Evolutionary conservation across 2,888 invertebrate species (phyloP).

Genomic region (Leucoptera coffeella): DNA sequence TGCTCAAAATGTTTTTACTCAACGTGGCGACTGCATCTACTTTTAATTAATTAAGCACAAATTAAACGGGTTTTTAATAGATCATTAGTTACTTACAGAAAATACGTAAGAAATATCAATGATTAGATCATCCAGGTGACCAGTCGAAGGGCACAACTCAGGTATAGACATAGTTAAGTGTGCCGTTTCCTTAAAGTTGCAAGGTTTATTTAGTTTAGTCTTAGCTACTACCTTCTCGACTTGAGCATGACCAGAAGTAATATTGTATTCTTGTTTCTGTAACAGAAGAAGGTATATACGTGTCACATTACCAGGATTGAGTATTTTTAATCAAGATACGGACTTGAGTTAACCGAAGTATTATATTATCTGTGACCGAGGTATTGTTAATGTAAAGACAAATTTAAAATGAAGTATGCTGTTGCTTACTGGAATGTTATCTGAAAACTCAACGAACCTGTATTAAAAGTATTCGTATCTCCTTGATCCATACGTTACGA

Average conservation of each 20-base stretch:
- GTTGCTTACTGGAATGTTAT: no score
- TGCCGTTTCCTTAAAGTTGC: conserved; percentile 14
- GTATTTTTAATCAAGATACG: conserved; percentile 5
- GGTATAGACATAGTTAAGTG: conserved; percentile 37
- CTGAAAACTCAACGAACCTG: no score
- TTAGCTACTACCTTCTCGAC: conserved; percentile 17
- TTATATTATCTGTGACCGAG: neutral
- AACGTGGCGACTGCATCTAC: no score
- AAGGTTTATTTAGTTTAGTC: conserved; percentile 15
- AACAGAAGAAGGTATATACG: conserved; percentile 9
- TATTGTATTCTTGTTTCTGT: conserved; percentile 25
- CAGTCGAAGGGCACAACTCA: conserved; percentile 20
- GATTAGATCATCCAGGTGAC: conserved; percentile 18
- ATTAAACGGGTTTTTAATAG: no score
- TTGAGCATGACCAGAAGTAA: conserved; percentile 20
- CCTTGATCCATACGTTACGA: no score
- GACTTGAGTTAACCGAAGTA: conserved; percentile 22
- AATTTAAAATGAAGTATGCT: no score
- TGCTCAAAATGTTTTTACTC: no score
- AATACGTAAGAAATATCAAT: conserved; percentile 26
- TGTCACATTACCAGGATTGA: conserved; percentile 1
- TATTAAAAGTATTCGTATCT: no score
- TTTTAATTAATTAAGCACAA: no score
- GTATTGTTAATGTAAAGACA: conserved; percentile 3
- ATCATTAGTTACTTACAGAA: conserved; percentile 23